Evolutionary conservation across 1,140 invertebrate genomes (phyloP), one percentile per base, ranked within the genome.

Genomic region (Reticulitermes speratus): DNA sequence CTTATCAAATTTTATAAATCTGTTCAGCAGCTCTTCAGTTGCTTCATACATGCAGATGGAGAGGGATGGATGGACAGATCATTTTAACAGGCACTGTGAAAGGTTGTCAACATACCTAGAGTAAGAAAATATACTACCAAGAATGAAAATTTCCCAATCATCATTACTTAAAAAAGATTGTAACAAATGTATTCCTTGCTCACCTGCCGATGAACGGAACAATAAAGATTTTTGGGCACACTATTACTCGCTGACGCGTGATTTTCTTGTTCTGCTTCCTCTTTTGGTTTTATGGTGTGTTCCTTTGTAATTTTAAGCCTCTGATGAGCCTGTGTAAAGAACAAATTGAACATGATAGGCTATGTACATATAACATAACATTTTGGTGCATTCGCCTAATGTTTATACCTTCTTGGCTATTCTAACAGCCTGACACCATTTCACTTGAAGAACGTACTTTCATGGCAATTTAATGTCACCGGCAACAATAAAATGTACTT

Each of bases 301-400:
- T 98, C 97, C 91, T 98, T 98, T 65, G 97, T 98, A 87, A 98
- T 96, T 91, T 97, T 96, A 59, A 98, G 93, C 89, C 96, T 94
- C 88, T 93, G 93, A 91, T 95, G 94, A 30, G 94, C 93, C 92
- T 93, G 87, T 25, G 0, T 55, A 32, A 52, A 55, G 11, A 83
- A 83, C 6, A 45, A 83, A 38, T 38, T 38, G 38, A 38, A 38
- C 38, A 38, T 2, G 38, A 38, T 38, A 38, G 38, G 5, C 38
- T 38, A 38, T 38, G 38, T 5, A 38, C 38, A 38, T 38, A 38
- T 38, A 38, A 38, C 38, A 38, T 38, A 2, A 38, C 38, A 38
- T 38, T 2, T 38, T 38, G 38, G 5, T 38, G 38, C 38, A 38
- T 38, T 38, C 5, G 38, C 38, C 38, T 38, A 2, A 2, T 38